phyloP scores from a whole-genome alignment of 2,797 vertebrate genomes.

The Platalea minor region DNA sequence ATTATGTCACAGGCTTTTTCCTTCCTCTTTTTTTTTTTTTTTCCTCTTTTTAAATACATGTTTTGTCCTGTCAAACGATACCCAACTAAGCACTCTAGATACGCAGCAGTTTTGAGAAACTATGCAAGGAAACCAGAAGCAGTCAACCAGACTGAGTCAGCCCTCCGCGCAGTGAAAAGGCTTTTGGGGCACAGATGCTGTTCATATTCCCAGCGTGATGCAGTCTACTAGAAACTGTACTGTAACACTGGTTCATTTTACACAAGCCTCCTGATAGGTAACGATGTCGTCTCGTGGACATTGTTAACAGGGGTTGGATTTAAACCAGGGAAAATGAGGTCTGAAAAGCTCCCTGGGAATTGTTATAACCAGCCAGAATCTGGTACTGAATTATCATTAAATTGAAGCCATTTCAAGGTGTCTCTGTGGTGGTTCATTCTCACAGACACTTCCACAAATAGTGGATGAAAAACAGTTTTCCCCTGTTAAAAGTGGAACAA shows the following conservation, averaged over 20 bases:
- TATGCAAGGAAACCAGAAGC: neutral
- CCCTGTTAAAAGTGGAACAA: neutral
- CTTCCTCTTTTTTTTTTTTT: neutral
- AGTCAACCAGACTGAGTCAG: neutral
- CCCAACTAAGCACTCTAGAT: neutral
- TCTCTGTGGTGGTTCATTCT: neutral
- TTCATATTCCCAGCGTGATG: neutral
- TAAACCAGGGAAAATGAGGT: neutral
- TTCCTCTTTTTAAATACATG: neutral
- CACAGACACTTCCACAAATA: neutral
- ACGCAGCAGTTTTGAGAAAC: neutral
- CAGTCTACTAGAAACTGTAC: neutral
- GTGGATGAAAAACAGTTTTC: accelerated
- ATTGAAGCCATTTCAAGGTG: neutral
- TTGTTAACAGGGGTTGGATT: neutral
- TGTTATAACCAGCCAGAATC: neutral
- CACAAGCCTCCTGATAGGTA: neutral
- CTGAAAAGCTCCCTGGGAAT: neutral
- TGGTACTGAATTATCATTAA: neutral
- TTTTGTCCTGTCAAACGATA: slow-evolving; percentile 8
- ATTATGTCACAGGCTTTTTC: neutral
- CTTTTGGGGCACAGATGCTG: neutral
- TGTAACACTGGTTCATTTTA: neutral
- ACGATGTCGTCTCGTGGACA: accelerated
- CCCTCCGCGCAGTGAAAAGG: neutral